Evolutionary conservation across 2,113 vertebrate species (phyloP), one percentile per base, ranked within the genome.

Genomic region (Notarius quadriscutis): DNA sequence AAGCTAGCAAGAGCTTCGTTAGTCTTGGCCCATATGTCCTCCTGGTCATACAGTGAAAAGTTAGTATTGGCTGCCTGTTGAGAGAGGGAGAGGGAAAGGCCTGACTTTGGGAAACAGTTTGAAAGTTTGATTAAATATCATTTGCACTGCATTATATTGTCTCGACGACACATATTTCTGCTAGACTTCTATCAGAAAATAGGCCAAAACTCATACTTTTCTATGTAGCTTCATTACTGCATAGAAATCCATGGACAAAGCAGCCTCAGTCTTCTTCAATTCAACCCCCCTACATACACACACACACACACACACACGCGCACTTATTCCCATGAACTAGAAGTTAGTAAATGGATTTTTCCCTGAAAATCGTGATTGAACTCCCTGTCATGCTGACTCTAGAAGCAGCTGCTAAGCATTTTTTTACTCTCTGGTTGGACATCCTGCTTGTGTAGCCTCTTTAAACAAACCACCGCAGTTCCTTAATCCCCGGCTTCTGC

Each of bases 401-500:
- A 34, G 58, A 72, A 27, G 83, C 90, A 87, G 86, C 90, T 87
- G 90, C 84, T 62, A 75, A 84, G 81, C 75, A 83, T 89, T 88
- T 91, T 86, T 82, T 30, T 86, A 80, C 85, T 51, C 86, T 84
- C 85, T 87, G 71, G 58, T 83, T 78, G 88, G 87, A 87, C 60
- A 82, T 87, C 88, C 86, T 89, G 89, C 88, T 91, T 91, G 90
- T 88, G 85, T 87, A 85, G 62, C 84, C 80, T 89, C 87, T 88
- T 91, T 90, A 91, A 92, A 91, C 89, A 92, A 92, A 91, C 89
- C 81, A 58, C 77, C 69, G 81, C 88, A 85, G 89, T 74, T 91
- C 25, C 71, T 71, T 91, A 87, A 93, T 92, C 91, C 89, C 90
- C 48, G 85, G 89, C 89, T 92, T 91, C 90, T 92, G 92, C 87